Conservation (phyloP, 2,113 vertebrate genomes). For the Paramormyrops kingsleyae region DNA sequence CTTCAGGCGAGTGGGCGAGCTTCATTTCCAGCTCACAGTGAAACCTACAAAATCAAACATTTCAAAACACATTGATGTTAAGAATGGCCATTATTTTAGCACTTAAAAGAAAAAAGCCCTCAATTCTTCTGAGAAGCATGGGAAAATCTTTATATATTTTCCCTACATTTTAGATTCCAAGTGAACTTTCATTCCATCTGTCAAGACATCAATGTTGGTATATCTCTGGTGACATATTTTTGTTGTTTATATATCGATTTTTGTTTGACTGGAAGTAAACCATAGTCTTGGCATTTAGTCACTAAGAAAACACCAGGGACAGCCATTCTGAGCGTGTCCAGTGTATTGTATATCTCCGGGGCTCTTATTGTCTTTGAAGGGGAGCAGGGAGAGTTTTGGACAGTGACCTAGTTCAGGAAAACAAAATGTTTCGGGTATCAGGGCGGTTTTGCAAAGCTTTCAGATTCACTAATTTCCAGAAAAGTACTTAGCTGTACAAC, state of each 20-base stretch:
- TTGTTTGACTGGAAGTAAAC: background rate
- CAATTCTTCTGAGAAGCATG: background rate
- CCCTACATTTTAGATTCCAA: slow-evolving; percentile 5
- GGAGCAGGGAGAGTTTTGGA: background rate
- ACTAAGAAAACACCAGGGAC: background rate
- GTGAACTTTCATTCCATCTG: background rate
- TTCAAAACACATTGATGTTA: background rate
- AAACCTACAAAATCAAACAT: background rate
- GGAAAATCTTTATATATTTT: background rate
- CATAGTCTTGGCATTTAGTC: background rate
- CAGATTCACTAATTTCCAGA: background rate
- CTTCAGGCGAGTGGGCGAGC: background rate
- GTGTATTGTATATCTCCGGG: background rate
- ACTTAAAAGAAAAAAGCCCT: background rate
- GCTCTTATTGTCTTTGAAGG: background rate
- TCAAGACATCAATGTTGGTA: background rate
- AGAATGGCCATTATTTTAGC: background rate
- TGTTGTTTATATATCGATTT: background rate
- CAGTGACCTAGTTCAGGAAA: background rate
- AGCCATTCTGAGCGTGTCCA: background rate
- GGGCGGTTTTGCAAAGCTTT: background rate
- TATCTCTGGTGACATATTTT: background rate
- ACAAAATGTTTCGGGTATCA: background rate
- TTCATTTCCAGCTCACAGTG: background rate
- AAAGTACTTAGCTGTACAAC: background rate